Evolutionary conservation across 2,888 invertebrate species (phyloP), one percentile per base, ranked within the genome.

Genomic region (Cheilosia vernalis): DNA sequence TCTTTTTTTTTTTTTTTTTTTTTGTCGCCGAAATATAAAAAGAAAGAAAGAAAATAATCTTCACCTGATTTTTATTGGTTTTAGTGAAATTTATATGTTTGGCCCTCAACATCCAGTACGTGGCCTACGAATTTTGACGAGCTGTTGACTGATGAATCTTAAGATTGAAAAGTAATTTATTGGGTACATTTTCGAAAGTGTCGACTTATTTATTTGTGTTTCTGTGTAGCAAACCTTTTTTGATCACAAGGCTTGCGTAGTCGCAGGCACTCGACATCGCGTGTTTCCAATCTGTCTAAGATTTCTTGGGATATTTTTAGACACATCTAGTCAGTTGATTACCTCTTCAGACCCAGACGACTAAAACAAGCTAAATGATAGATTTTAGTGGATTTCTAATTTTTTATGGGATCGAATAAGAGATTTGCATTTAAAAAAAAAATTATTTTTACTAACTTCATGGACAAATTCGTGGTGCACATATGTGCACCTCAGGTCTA

Each of bases 211-310:
- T 60, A 58, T 72, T 51, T 44, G 15, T 9, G 19, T 33, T 21
- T 21, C 17, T 47, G 56, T 42, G 44, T 19, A 53, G 58, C 58
- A 53, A 78, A 82, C 78, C 82, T 70, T 78, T 72, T 47, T 66
- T 42, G 58, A 69, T 47, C 55, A 70, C 55, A 74, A 69, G 56
- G 58, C 70, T 70, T 69, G 49, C 21, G 69, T 58, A 40, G 27
- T 30, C 24, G 40, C 64, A 69, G 66, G 19, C 58, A 74, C 19
- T 70, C 47, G 61, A 44, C 47, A 80, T 69, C 44, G 67, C 30
- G 51, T 84, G 83, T 79, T 84, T 79, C 83, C 80, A 84, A 53
- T 73, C 73, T 80, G 83, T 84, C 83, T 84, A 80, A 69, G 79
- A 69, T 84, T 79, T 80, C 49, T 55, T 33, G 42, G 30, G 42